Base-by-base conservation (phyloP, 2,797 vertebrate species). In the Hydrolagus colliei region DNA sequence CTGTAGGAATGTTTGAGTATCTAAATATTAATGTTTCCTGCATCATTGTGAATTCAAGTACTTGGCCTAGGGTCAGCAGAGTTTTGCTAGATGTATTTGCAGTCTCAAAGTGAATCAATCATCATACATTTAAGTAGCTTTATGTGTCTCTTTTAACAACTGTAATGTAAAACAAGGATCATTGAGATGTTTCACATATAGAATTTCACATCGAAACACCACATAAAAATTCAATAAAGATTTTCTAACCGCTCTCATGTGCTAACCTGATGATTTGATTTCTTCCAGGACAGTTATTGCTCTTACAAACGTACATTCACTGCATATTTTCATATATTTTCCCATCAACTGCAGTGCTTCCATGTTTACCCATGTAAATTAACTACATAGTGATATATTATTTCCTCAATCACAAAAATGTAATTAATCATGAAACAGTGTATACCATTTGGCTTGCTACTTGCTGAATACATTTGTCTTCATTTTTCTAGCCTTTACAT, bases 181-280 rank as follows among this genome's bases (percentile, higher is more conserved):
- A 71, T 63, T 67, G 62, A 41, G 35, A 32, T 32, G 71, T 4
- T 84, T 84, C 79, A 71, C 79, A 82, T 82, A 71, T 52, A 84
- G 20, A 11, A 0, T 41, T 71, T 84, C 41, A 52, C 41, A 52
- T 52, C 41, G 6, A 52, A 41, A 22, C 32, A 52, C 32, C 32
- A 84, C 16, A 84, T 71, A 16, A 84, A 13, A 41, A 65, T 10
- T 18, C 65, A 84, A 84, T 68, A 10, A 68, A 52, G 41, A 71
- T 84, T 9, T 52, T 84, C 71, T 68, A 84, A 71, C 27, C 10
- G 18, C 14, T 41, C 32, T 63, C 63, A 63, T 71, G 63, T 7
- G 65, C 27, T 65, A 84, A 68, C 16, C 22, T 67, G 71, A 84
- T 41, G 18, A 84, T 5, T 84, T 35, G 41, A 68, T 84, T 68